Base-by-base conservation (phyloP, 2,888 invertebrate genomes). In the Phortica magna region DNA sequence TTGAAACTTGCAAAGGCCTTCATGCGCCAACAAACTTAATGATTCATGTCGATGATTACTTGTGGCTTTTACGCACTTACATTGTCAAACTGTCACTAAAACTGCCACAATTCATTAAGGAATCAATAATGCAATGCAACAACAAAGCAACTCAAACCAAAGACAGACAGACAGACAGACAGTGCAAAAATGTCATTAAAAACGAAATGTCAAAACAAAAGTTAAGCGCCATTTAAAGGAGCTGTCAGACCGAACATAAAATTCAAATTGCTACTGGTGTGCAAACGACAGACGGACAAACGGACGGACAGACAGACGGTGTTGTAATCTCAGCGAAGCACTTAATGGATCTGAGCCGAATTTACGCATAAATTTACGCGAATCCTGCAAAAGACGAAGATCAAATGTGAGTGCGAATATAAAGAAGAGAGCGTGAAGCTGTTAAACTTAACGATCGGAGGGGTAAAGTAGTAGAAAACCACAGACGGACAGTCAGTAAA, bases 281-380 rank as follows among this genome's bases (percentile, higher is more conserved):
- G 79, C 75, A 73, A 79, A 65, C 81, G 77, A 73, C 72, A 61
- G 78, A 75, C 70, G 67, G 71, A 77, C 73, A 75, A 71, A 59
- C 59, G 59, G 53, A 59, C 57, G 76, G 74, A 64, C 79, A 65
- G 77, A 17, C 72, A 41, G 61, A 31, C 75, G 72, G 74, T 71
- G 70, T 53, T 55, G 79, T 88, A 87, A 87, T 87, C 86, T 88
- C 87, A 83, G 84, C 84, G 80, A 9, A 48, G 84, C 82, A 82
- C 85, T 89, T 89, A 89, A 89, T 89, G 89, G 88, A 89, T 89
- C 88, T 89, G 88, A 84, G 89, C 84, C 84, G 89, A 90, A 84
- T 88, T 89, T 86, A 89, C 90, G 89, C 89, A 88, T 85, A 84
- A 84, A 84, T 84, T 84, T 78, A 84, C 76, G 68, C 81, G 79